Base-by-base conservation (phyloP, 2,888 invertebrate genomes). In the Andrena minutula region DNA sequence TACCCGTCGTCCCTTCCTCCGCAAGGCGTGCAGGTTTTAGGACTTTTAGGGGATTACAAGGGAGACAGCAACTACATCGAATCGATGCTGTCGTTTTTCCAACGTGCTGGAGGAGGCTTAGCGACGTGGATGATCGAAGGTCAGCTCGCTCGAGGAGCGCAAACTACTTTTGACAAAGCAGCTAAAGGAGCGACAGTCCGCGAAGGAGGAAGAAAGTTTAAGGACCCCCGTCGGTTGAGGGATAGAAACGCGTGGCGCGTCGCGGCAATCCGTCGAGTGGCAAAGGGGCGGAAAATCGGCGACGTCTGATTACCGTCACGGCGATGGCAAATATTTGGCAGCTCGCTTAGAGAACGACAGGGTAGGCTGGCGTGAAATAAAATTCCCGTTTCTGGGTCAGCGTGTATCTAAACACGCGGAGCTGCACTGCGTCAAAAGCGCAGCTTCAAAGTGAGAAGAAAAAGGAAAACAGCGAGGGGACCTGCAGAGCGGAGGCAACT, bases 381-480 rank as follows among this genome's bases (percentile, higher is more conserved):
- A 79, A 86, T 86, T 81, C 82, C 53, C 69, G 76, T 75, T 75
- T 86, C 75, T 84, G 74, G 86, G 86, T 86, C 86, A 79, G 79
- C 74, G 65, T 82, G 79, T 84, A 72, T 84, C 84, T 70, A 86
- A 86, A 86, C 79, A 83, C 73, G 74, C 68, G 66, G 7, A 75
- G 71, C 79, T 80, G 82, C 71, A 80, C 80, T 82, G 75, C 80
- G 77, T 80, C 80, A 75, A 75, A 75, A 72, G 80, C 70, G 49
- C 69, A 51, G 47, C 53, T 68, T 80, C 66, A 71, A 75, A 75
- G 75, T 26, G 73, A 35, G 66, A 53, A 35, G 56, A 72, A 41
- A 64, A 75, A 66, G 81, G 56, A 53, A 58, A 47, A 63, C 41
- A 47, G 10, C 5, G 53, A 41, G n/a, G 58, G 26, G 64, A 20